phyloP scores from a whole-genome alignment of 2,888 invertebrate species.

The Dicyrtomina minuta region DNA sequence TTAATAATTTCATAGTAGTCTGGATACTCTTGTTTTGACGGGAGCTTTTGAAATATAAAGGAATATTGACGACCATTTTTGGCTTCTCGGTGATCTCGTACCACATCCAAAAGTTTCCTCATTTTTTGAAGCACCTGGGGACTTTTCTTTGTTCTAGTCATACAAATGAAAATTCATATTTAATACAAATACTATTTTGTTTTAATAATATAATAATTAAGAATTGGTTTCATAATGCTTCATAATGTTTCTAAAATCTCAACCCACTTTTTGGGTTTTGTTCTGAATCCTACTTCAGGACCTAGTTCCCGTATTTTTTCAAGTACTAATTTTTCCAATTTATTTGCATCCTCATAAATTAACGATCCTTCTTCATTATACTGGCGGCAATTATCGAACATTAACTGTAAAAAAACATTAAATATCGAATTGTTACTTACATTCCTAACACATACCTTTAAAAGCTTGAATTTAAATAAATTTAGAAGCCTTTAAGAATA shows the following conservation, averaged over 20 bases:
- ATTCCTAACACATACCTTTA: too few species aligned
- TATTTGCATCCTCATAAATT: conserved; percentile 91
- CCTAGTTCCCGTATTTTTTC: conserved; percentile 78
- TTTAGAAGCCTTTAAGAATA: too few species aligned
- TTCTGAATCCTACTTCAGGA: conserved; percentile 58
- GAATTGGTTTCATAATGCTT: background rate
- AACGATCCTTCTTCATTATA: conserved; percentile 96
- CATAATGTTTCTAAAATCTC: background rate
- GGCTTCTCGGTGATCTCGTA: conserved; percentile 82
- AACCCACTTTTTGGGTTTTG: conserved; percentile 48
- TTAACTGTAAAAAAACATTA: conserved; percentile 63
- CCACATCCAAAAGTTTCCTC: conserved; percentile 81
- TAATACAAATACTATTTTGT: too few species aligned
- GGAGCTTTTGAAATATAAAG: conserved; percentile 89
- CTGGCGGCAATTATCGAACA: conserved; percentile 95
- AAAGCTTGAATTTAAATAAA: too few species aligned
- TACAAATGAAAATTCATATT: background rate
- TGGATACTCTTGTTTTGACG: conserved; percentile 90
- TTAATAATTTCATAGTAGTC: conserved; percentile 97
- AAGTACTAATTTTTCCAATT: conserved; percentile 78
- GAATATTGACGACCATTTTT: conserved; percentile 91
- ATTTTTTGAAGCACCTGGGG: conserved; percentile 70
- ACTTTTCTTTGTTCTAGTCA: conserved; percentile 56
- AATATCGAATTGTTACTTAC: too few species aligned
- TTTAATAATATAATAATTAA: background rate